Evolutionary conservation across 2,888 invertebrate species (phyloP).

Genomic region (Acrobasis repandana): DNA sequence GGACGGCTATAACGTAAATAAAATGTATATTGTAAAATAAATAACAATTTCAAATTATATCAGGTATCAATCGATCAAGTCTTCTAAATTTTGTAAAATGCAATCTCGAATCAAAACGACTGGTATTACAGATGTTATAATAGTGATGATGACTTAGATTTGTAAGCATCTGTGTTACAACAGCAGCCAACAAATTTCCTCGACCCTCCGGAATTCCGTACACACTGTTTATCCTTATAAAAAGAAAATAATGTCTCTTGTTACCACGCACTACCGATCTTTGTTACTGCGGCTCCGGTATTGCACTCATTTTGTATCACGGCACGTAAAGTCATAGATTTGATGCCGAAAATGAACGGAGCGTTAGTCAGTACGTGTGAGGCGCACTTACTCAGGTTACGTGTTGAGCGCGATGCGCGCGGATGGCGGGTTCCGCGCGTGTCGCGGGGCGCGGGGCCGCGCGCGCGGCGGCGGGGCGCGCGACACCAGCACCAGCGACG

Average conservation of each 20-base stretch:
- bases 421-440: slow-evolving; percentile 37
- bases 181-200: not conserved
- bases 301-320: not conserved
- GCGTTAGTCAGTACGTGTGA: not conserved
- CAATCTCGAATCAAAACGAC: not conserved
- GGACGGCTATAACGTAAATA: not conserved
- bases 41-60: not conserved
- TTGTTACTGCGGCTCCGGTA: not conserved
- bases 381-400: not conserved
- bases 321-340: not conserved
- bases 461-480: slow-evolving; percentile 77
- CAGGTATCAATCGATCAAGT: not conserved
- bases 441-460: slow-evolving; percentile 53
- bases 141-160: not conserved
- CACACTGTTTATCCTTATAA: not conserved
- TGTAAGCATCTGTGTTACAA: not conserved
- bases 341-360: not conserved
- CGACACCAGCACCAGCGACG: slow-evolving; percentile 88
- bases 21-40: not conserved
- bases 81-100: not conserved
- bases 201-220: not conserved
- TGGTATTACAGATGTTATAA: not conserved
- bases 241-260: not conserved
- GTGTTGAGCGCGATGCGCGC: slow-evolving; percentile 22
- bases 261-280: not conserved